Evolutionary conservation across 2,113 vertebrate genomes (phyloP).

Genomic region (Cricetomys ansorgei): DNA sequence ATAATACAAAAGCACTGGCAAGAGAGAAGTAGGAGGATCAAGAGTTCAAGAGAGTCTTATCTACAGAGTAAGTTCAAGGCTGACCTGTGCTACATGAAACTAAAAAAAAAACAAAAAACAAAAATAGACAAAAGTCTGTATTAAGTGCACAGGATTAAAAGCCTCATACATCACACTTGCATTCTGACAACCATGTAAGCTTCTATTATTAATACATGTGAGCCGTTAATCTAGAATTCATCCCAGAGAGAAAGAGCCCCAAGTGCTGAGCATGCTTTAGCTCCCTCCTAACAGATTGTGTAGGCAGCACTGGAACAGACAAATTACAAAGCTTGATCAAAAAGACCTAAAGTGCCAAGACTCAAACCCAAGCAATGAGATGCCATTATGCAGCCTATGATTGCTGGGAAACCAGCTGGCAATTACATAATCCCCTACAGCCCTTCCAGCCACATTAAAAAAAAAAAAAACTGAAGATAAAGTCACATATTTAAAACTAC

Average conservation of each 20-base stretch:
- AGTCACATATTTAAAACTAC: background rate
- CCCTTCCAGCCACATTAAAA: background rate
- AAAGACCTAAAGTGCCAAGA: background rate
- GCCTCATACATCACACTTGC: background rate
- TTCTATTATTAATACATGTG: background rate
- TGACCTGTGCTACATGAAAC: background rate
- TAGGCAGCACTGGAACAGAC: background rate
- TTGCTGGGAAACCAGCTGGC: background rate
- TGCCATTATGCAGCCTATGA: background rate
- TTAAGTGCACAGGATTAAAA: background rate
- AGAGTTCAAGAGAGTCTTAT: background rate
- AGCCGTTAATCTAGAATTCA: background rate
- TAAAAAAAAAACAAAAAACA: background rate
- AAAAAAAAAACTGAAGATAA: background rate
- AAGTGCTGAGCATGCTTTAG: background rate
- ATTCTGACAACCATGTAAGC: background rate
- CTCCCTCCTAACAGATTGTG: background rate
- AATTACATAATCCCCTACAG: background rate
- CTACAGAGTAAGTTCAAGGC: background rate
- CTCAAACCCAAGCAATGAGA: conserved; percentile 52
- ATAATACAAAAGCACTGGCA: background rate
- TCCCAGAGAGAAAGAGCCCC: background rate
- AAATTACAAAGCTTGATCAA: conserved; percentile 22
- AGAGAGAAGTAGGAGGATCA: background rate
- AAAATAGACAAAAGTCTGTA: background rate